Conservation (phyloP, 2,888 invertebrate genomes). For the Hemaris fuciformis region DNA sequence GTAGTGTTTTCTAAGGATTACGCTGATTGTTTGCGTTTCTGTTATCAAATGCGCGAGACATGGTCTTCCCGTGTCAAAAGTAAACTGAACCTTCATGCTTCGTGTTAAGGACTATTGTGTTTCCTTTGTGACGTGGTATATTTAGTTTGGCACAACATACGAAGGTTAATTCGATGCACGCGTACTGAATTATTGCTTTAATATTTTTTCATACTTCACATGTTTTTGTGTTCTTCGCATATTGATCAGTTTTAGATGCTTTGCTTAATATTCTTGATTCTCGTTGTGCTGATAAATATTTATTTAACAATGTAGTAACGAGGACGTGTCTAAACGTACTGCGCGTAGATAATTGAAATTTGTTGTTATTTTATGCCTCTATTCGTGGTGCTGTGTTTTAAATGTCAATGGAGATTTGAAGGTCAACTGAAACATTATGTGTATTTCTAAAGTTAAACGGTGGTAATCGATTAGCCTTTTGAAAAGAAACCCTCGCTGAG, state of each 20-base stretch:
- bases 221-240: neutral
- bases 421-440: neutral
- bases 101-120: neutral
- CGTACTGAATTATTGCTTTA: neutral
- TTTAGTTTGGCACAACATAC: neutral
- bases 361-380: neutral
- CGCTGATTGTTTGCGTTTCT: neutral
- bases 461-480: neutral
- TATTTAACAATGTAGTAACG: neutral
- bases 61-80: neutral
- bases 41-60: conserved; percentile 1
- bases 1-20: neutral
- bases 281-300: neutral
- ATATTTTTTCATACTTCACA: neutral
- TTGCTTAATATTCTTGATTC: neutral
- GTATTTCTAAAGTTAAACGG: neutral
- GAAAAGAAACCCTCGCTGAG: neutral
- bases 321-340: neutral
- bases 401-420: conserved; percentile 4
- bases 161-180: conserved; percentile 3
- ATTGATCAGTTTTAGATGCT: neutral
- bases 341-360: neutral
- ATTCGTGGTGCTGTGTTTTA: neutral
- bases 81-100: neutral
- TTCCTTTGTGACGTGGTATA: neutral